Evolutionary conservation across 2,797 vertebrate species (phyloP).

Genomic region (Chelon labrosus): DNA sequence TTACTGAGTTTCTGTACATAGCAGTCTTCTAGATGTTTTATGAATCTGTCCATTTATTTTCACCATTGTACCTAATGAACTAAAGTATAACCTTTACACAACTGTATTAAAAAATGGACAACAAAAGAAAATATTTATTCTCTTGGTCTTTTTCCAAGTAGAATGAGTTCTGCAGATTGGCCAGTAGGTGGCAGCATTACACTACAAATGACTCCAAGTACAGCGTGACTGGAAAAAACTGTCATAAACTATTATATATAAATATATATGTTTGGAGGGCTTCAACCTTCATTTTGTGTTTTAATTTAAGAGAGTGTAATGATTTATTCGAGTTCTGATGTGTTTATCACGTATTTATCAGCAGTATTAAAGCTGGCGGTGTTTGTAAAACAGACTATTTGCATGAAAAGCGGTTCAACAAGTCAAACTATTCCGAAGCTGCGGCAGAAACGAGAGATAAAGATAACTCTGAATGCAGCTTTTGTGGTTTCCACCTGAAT

Average conservation of each 20-base stretch:
- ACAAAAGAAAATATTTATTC: no score
- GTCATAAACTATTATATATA: background rate
- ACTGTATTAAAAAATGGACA: no score
- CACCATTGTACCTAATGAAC: no score
- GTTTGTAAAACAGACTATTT: no score
- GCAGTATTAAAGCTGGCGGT: background rate
- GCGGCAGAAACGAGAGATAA: background rate
- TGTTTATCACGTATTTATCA: slow-evolving; percentile 5
- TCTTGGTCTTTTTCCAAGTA: background rate
- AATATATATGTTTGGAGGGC: background rate
- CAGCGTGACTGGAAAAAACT: background rate
- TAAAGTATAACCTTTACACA: no score
- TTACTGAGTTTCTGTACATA: no score
- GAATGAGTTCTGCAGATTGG: background rate
- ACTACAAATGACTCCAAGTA: slow-evolving; percentile 3
- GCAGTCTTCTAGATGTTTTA: no score
- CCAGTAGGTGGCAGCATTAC: slow-evolving; percentile 52
- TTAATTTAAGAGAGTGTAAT: background rate
- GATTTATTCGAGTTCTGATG: background rate
- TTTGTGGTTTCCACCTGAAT: background rate
- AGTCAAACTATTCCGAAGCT: no score
- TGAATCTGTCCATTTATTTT: no score
- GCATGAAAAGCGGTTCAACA: no score
- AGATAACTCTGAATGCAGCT: slow-evolving; percentile 9
- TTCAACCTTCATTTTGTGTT: background rate